These are phyloP conservation scores for Philaethria dido DNA, from an alignment of 2,888 invertebrate genomes.

Conservation along the genomic window DNA sequence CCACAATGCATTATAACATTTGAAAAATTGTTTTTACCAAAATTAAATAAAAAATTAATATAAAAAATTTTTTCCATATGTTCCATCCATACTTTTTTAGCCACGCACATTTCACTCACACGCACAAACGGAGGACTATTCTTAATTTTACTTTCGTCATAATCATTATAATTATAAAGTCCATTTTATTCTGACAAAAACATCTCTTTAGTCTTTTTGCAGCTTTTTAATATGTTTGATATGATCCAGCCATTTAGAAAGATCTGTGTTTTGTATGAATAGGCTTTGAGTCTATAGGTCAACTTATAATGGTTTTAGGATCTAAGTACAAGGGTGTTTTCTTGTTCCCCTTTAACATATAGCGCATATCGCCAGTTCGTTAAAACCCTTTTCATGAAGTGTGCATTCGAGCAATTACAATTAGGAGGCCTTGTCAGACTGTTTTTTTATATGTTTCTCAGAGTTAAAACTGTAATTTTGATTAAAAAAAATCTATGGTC, in stretches of 20 bases:
- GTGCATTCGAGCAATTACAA: conserved; percentile 66
- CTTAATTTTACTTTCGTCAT: conserved; percentile 26
- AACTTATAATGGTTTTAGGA: conserved; percentile 48
- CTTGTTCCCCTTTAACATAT: conserved; percentile 49
- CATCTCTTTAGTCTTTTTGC: conserved; percentile 39
- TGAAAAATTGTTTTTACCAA: too few relatives aligned
- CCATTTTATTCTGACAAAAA: conserved; percentile 25
- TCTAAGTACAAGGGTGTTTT: conserved; percentile 47
- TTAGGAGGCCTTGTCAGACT: conserved; percentile 54
- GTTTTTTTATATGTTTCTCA: conserved; percentile 29
- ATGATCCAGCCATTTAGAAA: conserved; percentile 46
- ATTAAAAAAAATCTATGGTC: too few relatives aligned
- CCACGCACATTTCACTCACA: background rate
- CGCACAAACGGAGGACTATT: background rate
- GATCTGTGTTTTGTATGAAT: conserved; percentile 42
- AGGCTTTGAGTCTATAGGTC: conserved; percentile 42
- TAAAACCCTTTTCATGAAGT: conserved; percentile 68
- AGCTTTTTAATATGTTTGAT: conserved; percentile 38
- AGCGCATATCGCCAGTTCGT: conserved; percentile 62
- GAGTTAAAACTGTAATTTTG: too few relatives aligned
- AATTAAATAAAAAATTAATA: too few relatives aligned
- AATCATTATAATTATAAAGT: conserved; percentile 30
- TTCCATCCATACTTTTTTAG: conserved; percentile 7
- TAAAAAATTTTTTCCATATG: background rate
- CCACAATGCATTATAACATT: too few relatives aligned